phyloP scores from a whole-genome alignment of 1,140 invertebrate genomes.

The Leptopilina boulardi region DNA sequence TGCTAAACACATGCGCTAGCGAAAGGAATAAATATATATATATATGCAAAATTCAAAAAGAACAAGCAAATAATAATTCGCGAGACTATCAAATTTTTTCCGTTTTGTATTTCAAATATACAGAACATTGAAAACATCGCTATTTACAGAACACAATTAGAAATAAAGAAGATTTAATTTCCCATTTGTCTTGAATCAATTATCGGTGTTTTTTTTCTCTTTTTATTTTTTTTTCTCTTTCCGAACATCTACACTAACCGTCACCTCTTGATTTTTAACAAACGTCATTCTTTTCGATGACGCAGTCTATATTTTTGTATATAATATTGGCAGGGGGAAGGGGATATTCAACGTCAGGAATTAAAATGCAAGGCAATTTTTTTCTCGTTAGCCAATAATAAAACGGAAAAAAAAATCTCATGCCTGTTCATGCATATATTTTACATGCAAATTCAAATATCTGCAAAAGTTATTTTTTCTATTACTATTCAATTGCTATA shows the following conservation, averaged over 20 bases:
- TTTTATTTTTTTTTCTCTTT: background rate
- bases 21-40: constrained; percentile 51
- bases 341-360: constrained; percentile 21
- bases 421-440: constrained; percentile 33
- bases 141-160: background rate
- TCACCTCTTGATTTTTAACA: constrained; percentile 32
- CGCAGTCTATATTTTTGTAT: constrained; percentile 14
- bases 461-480: background rate
- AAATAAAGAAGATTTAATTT: background rate
- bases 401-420: constrained; percentile 35
- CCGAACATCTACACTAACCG: constrained; percentile 26
- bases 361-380: constrained; percentile 35
- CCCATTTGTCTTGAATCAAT: background rate
- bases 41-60: constrained; percentile 57
- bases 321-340: constrained; percentile 15
- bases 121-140: constrained; percentile 6
- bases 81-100: background rate
- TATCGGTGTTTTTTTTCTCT: background rate
- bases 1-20: constrained; percentile 66
- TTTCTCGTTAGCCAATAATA: constrained; percentile 31
- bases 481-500: too few species aligned
- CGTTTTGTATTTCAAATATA: background rate
- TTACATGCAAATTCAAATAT: constrained; percentile 16
- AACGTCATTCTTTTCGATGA: constrained; percentile 14
- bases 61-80: constrained; percentile 57